phyloP scores from a whole-genome alignment of 2,888 invertebrate genomes.

The Nematopogon swammerdamellus region DNA sequence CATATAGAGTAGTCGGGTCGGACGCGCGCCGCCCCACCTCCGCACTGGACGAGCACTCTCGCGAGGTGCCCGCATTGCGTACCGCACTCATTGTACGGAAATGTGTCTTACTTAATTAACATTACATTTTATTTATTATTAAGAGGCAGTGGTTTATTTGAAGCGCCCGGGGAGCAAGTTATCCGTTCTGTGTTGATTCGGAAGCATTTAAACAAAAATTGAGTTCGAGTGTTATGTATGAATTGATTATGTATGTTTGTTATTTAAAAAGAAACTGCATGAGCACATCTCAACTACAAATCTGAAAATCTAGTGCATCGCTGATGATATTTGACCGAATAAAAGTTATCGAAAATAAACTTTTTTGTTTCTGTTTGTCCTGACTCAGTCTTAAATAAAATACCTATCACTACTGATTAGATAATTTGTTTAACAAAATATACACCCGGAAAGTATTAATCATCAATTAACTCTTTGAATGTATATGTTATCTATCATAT shows the following conservation, averaged over 20 bases:
- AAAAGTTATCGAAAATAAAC: not conserved
- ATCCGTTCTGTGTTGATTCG: not conserved
- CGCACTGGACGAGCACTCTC: slow-evolving; percentile 3
- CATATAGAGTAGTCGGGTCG: slow-evolving; percentile 41
- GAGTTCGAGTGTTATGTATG: not conserved
- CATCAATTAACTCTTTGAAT: too few species aligned
- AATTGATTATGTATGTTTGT: not conserved
- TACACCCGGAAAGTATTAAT: too few species aligned
- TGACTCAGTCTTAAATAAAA: too few species aligned
- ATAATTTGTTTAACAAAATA: too few species aligned
- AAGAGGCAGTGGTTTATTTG: not conserved
- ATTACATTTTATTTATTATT: not conserved
- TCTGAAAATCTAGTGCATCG: not conserved
- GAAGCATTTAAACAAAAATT: not conserved
- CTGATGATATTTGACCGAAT: not conserved
- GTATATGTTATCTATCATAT: too few species aligned
- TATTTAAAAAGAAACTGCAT: not conserved
- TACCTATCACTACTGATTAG: too few species aligned
- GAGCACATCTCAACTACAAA: not conserved
- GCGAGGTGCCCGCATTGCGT: not conserved
- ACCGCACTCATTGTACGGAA: not conserved
- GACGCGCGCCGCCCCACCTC: slow-evolving; percentile 21
- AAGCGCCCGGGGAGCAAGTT: not conserved
- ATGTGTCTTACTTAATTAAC: not conserved
- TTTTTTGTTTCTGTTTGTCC: too few species aligned